Base-by-base conservation (phyloP, 1,140 invertebrate genomes). In the Maconellicoccus hirsutus region DNA sequence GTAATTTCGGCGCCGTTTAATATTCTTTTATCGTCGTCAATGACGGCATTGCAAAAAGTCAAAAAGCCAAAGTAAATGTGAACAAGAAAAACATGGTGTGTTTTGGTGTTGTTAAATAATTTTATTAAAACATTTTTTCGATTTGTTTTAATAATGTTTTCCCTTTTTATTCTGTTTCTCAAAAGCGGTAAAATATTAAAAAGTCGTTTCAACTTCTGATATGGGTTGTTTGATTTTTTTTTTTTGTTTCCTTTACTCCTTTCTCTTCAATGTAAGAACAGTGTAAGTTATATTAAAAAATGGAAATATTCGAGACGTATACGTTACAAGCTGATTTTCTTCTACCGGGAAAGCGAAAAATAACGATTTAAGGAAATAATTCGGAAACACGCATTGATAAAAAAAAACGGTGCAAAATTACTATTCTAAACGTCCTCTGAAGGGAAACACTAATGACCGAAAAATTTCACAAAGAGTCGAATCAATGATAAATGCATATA, bases 1-100 rank as follows among this genome's bases (percentile, higher is more conserved):
- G 61, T 66, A 66, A 66, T 66, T 66, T 66, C 61, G 61, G 61
- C 61, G 61, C 61, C 61, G 22, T 66, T 66, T 66, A 66, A 66
- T 66, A 66, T 66, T 66, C 61, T 66, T 66, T 66, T 66, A 66
- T 66, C 61, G 61, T 25, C 61, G 19, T 26, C 61, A 66, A 16
- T 66, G 61, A 25, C 61, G 10, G 61, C 21, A 22, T 25, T 25
- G 61, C 61, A 25, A 26, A 66, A 66, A 66, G 4, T 26, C 61
- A 25, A 25, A 66, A 66, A 66, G 19, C 22, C 7, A 10, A 10
- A 23, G 25, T 10, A 66, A 66, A 66, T 23, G 21, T 16, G 22
- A 66, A 66, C 61, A 66, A 66, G 25, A 19, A 25, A 66, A 59
- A 59, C 61, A 6, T 25, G 21, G 10, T 19, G 19, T 26, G 61